Evolutionary conservation across 2,888 invertebrate genomes (phyloP).

Genomic region (Ariolimax columbianus): DNA sequence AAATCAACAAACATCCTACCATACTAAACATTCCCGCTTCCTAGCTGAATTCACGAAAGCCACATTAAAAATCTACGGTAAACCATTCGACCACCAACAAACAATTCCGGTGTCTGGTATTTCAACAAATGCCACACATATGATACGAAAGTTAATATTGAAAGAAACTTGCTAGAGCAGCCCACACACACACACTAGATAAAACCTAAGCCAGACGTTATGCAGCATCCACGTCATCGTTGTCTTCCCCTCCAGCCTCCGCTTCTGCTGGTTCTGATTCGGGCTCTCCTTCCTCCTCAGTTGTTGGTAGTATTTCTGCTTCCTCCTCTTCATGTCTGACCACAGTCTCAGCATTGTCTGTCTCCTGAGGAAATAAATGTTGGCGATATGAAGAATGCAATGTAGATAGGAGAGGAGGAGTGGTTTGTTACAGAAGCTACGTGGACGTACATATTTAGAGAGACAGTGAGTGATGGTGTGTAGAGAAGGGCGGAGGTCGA

Average conservation of each 20-base stretch:
- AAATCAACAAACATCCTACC: too few relatives aligned
- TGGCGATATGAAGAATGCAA: not conserved
- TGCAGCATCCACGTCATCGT: conserved; percentile 30
- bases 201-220: not conserved
- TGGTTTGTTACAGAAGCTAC: too few relatives aligned
- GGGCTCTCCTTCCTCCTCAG: conserved; percentile 8
- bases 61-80: too few relatives aligned
- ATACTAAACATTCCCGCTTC: too few relatives aligned
- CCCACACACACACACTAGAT: not conserved
- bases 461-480: too few relatives aligned
- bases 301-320: conserved; percentile 19
- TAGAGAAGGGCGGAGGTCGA: too few relatives aligned
- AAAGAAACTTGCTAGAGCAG: not conserved
- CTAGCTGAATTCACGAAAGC: too few relatives aligned
- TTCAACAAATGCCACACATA: conserved; percentile 4
- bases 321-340: not conserved
- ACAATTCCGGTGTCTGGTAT: too few relatives aligned
- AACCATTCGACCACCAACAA: too few relatives aligned
- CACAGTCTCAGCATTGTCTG: not conserved
- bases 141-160: not conserved
- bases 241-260: conserved; percentile 26
- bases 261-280: conserved; percentile 25
- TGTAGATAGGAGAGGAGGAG: too few relatives aligned
- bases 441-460: too few relatives aligned
- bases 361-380: not conserved